phyloP scores from a whole-genome alignment of 1,140 invertebrate genomes.

The Anagrus nilaparvatae region DNA sequence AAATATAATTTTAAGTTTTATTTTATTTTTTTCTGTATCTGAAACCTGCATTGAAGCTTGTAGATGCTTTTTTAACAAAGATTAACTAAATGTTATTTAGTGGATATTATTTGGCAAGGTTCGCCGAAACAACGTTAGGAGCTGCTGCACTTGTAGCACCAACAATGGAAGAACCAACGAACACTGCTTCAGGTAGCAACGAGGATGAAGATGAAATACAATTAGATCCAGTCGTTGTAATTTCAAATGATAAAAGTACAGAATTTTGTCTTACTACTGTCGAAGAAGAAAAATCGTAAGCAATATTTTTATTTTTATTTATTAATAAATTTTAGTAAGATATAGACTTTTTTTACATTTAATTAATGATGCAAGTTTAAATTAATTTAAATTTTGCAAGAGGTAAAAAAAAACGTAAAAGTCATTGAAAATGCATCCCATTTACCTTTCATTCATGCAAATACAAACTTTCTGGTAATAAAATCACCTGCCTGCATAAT shows the following conservation, averaged over 20 bases:
- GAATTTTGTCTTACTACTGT: constrained; percentile 81
- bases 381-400: too few species aligned
- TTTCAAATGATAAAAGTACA: constrained; percentile 80
- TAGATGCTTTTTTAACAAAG: constrained; percentile 36
- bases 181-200: constrained; percentile 82
- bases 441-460: too few species aligned
- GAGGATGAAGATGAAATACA: constrained; percentile 67
- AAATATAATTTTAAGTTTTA: too few species aligned
- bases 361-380: too few species aligned
- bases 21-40: too few species aligned
- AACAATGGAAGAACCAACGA: constrained; percentile 63
- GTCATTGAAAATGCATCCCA: not conserved
- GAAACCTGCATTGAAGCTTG: too few species aligned
- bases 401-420: not conserved
- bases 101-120: constrained; percentile 48
- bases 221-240: constrained; percentile 48
- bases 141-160: constrained; percentile 47
- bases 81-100: constrained; percentile 44
- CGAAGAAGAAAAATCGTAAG: constrained; percentile 66
- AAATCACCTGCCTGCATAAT: not conserved
- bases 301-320: constrained; percentile 12
- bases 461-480: not conserved
- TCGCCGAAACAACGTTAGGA: constrained; percentile 71
- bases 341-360: not conserved
- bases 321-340: not conserved